Conservation (phyloP, 2,113 vertebrate species). For the Perca schrenkii region DNA sequence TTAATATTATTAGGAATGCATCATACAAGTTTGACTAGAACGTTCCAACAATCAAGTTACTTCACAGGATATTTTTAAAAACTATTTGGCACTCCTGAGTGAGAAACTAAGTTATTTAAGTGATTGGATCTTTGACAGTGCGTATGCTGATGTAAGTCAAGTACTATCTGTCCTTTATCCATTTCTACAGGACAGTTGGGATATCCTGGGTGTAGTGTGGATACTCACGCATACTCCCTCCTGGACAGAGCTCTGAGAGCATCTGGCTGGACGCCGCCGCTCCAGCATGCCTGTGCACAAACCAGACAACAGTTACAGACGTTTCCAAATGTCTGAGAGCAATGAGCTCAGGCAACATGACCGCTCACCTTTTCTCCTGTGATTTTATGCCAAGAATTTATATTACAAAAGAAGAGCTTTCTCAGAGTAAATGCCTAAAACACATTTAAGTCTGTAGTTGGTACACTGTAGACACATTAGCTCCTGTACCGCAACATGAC, state of each 20-base stretch:
- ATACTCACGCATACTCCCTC: constrained; percentile 92
- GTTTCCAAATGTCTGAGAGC: background rate
- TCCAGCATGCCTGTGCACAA: constrained; percentile 87
- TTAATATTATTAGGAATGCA: background rate
- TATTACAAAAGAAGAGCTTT: background rate
- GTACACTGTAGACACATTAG: background rate
- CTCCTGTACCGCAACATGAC: background rate
- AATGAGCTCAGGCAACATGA: background rate
- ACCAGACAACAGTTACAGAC: constrained; percentile 8
- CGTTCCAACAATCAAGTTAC: background rate
- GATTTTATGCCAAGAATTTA: background rate
- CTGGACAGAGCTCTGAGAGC: constrained; percentile 85
- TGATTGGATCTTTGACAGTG: background rate
- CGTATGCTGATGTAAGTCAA: background rate
- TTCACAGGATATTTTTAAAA: background rate
- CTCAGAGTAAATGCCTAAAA: background rate
- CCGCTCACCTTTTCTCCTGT: too few relatives aligned
- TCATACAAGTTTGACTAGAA: background rate
- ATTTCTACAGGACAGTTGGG: background rate
- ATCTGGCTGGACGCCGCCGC: constrained; percentile 87
- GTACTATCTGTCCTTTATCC: background rate
- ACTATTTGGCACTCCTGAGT: too few relatives aligned
- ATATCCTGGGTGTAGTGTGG: too few relatives aligned
- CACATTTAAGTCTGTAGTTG: background rate
- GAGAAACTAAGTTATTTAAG: too few relatives aligned